Conservation (phyloP, 2,888 invertebrate species). For the Volucella bombylans region DNA sequence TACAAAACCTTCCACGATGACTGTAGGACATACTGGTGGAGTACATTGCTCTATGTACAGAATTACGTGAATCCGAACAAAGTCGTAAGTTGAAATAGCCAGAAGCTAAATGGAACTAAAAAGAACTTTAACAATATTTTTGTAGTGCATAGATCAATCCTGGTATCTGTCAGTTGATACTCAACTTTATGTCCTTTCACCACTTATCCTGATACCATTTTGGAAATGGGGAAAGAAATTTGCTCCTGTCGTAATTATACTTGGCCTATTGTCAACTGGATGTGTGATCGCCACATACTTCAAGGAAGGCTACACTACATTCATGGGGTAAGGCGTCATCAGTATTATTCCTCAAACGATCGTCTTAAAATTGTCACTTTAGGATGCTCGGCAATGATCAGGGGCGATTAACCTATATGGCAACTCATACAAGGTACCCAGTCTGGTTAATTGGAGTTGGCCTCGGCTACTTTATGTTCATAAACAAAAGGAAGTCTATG, state of each 20-base stretch:
- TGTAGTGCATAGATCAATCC: slow-evolving; percentile 83
- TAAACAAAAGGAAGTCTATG: slow-evolving; percentile 70
- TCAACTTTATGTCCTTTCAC: slow-evolving; percentile 84
- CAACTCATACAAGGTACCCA: slow-evolving; percentile 77
- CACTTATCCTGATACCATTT: slow-evolving; percentile 83
- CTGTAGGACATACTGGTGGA: slow-evolving; percentile 82
- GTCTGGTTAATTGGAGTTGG: slow-evolving; percentile 79
- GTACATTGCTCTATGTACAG: slow-evolving; percentile 81
- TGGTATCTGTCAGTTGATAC: slow-evolving; percentile 85
- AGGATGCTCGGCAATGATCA: slow-evolving; percentile 25
- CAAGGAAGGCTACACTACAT: slow-evolving; percentile 2
- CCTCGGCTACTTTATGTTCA: slow-evolving; percentile 77
- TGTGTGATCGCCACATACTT: slow-evolving; percentile 51
- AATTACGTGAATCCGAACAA: slow-evolving; percentile 78
- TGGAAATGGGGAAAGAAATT: slow-evolving; percentile 68
- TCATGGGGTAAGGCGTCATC: not conserved
- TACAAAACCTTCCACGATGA: not conserved
- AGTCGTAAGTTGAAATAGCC: not conserved
- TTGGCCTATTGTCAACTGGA: slow-evolving; percentile 47
- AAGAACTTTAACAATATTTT: not conserved
- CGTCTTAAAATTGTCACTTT: not conserved
- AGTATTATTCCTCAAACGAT: too few relatives aligned
- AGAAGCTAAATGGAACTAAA: slow-evolving; percentile 68
- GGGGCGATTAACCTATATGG: slow-evolving; percentile 71
- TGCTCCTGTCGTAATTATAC: slow-evolving; percentile 65